phyloP scores from a whole-genome alignment of 2,113 vertebrate species.

The Hippocampus barbouri region DNA sequence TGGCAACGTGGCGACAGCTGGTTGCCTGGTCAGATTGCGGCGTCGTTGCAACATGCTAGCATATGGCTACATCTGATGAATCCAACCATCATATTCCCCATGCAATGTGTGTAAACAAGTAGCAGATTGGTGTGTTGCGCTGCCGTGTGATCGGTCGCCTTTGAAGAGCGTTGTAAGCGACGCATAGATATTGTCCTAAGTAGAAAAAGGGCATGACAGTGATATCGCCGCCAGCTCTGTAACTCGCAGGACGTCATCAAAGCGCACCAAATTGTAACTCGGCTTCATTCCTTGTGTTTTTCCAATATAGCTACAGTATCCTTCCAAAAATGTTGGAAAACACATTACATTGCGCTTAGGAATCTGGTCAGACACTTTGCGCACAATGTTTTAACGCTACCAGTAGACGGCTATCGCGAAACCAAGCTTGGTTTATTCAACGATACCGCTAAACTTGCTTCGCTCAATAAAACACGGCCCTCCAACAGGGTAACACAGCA shows the following conservation, averaged over 20 bases:
- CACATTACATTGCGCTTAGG: too few species aligned
- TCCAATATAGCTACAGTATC: too few species aligned
- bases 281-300: too few species aligned
- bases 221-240: too few species aligned
- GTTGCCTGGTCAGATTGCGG: conserved; percentile 68
- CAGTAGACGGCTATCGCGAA: too few species aligned
- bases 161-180: conserved; percentile 26
- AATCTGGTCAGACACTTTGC: too few species aligned
- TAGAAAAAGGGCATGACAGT: neutral
- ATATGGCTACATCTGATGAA: conserved; percentile 77
- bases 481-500: neutral
- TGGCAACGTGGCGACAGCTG: conserved; percentile 71
- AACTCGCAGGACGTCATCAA: neutral
- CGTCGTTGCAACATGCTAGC: conserved; percentile 68
- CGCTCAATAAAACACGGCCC: neutral
- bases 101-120: conserved; percentile 60
- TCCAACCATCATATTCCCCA: conserved; percentile 55
- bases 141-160: conserved; percentile 21
- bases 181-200: neutral
- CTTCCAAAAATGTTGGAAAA: too few species aligned
- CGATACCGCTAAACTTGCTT: too few species aligned
- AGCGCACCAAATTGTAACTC: neutral
- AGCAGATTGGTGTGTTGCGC: conserved; percentile 36
- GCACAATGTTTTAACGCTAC: too few species aligned
- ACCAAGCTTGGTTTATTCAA: too few species aligned